A percentile compares a stretch with the other conserved stretches of the same genome.
phyloP scores from a whole-genome alignment of 2,113 vertebrate genomes.

The Pseudorectes ferrugineus region DNA sequence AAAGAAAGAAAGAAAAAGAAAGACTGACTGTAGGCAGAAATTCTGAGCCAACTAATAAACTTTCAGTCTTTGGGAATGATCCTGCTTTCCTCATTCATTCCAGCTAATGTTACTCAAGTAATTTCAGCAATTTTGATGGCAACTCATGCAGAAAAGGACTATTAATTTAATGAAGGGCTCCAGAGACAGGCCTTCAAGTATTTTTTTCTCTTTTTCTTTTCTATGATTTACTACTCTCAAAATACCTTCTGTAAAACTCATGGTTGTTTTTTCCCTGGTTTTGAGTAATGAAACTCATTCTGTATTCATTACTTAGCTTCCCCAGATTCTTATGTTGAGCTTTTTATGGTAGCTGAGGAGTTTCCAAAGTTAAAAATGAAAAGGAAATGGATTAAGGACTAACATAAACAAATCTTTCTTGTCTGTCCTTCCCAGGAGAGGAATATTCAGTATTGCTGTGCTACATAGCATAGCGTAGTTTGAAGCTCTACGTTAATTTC shows the following conservation, averaged over 20 bases:
- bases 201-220: background rate
- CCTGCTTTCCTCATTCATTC: background rate
- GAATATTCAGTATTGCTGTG: background rate
- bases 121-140: background rate
- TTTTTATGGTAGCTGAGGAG: background rate
- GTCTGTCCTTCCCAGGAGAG: background rate
- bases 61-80: background rate
- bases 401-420: background rate
- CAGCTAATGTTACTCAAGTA: background rate
- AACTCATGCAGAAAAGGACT: background rate
- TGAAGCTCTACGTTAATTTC: background rate
- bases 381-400: background rate
- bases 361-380: slow-evolving; percentile 12
- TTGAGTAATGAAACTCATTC: background rate
- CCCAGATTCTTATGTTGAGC: background rate
- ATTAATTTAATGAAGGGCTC: background rate
- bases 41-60: background rate
- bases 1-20: background rate
- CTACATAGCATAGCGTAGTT: background rate
- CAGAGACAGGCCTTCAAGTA: background rate
- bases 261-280: background rate
- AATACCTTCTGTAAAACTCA: background rate
- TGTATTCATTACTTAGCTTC: background rate
- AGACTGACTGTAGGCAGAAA: background rate
- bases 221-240: background rate